Conservation (phyloP, 2,113 vertebrate species). For the Empidonax traillii region DNA sequence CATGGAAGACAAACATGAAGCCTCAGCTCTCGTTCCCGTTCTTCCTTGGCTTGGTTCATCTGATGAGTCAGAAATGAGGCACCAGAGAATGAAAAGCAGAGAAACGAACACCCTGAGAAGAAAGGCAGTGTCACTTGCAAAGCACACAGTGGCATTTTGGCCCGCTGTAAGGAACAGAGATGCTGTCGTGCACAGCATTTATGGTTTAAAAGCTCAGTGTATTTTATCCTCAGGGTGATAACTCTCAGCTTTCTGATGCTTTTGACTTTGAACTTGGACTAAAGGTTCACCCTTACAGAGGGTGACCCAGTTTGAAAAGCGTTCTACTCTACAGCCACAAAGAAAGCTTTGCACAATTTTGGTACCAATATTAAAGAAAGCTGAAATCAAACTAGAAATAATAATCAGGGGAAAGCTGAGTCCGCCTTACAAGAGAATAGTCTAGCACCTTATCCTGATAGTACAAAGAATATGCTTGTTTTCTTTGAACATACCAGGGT, state of each 20-base stretch:
- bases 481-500: neutral
- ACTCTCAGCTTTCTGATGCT: neutral
- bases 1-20: neutral
- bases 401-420: neutral
- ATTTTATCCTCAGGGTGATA: neutral
- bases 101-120: neutral
- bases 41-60: neutral
- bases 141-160: neutral
- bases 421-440: neutral
- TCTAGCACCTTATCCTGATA: neutral
- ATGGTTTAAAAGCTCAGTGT: neutral
- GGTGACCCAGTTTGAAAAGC: neutral
- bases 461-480: neutral
- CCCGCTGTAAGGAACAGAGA: neutral
- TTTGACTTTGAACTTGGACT: slow-evolving; percentile 15
- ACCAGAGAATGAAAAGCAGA: neutral
- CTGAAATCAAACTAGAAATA: neutral
- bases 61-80: neutral
- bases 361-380: neutral
- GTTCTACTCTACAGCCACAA: neutral
- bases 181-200: neutral
- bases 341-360: neutral
- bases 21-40: neutral
- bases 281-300: neutral
- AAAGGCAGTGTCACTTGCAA: neutral